phyloP scores from a whole-genome alignment of 2,113 vertebrate genomes.

The Phylloscopus whistleri region DNA sequence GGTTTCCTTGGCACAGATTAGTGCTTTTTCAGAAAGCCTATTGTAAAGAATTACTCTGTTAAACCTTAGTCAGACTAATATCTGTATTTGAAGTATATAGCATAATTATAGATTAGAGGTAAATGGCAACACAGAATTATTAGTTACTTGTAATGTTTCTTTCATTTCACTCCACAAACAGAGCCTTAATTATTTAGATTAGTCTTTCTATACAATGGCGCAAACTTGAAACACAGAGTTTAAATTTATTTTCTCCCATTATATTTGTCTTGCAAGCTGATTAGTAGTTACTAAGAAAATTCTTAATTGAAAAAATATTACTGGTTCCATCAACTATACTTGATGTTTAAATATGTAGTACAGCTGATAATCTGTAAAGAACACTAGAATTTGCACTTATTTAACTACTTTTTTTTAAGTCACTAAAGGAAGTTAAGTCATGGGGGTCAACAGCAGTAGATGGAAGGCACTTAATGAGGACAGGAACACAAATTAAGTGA shows the following conservation, averaged over 20 bases:
- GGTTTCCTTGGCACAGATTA: not conserved
- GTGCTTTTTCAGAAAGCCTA: not conserved
- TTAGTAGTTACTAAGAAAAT: slow-evolving; percentile 46
- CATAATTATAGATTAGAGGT: slow-evolving; percentile 39
- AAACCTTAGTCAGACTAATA: slow-evolving; percentile 27
- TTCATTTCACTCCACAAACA: slow-evolving; percentile 32
- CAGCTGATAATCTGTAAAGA: slow-evolving; percentile 42
- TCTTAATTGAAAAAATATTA: slow-evolving; percentile 43
- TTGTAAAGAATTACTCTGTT: not conserved
- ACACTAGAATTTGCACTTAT: not conserved
- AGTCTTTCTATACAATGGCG: slow-evolving; percentile 34
- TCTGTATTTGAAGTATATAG: slow-evolving; percentile 47
- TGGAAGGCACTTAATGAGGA: not conserved
- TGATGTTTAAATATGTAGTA: not conserved
- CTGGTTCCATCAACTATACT: slow-evolving; percentile 11
- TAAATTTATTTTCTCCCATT: slow-evolving; percentile 24
- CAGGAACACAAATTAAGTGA: not conserved
- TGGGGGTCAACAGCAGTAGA: not conserved
- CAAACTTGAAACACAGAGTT: slow-evolving; percentile 21
- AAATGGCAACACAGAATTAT: not conserved
- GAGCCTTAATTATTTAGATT: slow-evolving; percentile 28
- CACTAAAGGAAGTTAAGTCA: not conserved
- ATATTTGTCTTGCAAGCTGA: slow-evolving; percentile 36
- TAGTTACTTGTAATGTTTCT: slow-evolving; percentile 38
- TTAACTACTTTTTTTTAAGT: not conserved